Percentiles rank a stretch among this genome's conserved stretches.
phyloP scores from a whole-genome alignment of 2,113 vertebrate species.

The Telmatochromis brichardi region DNA sequence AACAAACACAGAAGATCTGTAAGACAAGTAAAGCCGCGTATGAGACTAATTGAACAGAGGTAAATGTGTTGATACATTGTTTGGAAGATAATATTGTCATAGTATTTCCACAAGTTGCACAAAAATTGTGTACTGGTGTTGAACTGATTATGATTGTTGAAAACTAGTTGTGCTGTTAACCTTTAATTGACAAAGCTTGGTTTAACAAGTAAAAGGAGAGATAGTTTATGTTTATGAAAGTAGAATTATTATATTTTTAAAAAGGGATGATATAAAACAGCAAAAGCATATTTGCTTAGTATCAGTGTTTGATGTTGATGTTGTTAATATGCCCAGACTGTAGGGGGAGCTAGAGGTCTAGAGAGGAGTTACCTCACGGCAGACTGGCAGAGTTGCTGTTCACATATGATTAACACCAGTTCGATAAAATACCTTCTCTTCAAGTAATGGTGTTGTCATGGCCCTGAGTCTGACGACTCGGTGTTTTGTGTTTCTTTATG shows the following conservation, averaged over 20 bases:
- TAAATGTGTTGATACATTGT: not conserved
- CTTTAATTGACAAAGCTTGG: not conserved
- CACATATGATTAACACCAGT: not conserved
- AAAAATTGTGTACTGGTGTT: not conserved
- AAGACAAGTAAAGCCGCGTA: not conserved
- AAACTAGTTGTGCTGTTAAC: not conserved
- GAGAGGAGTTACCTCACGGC: not conserved
- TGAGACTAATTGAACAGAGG: not conserved
- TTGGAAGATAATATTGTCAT: not conserved
- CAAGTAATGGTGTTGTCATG: not conserved
- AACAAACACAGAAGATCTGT: not conserved
- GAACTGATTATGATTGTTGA: not conserved
- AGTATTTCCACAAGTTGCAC: fast-evolving
- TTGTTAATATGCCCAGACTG: not conserved
- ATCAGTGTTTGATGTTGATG: not conserved
- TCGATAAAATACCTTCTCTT: not conserved
- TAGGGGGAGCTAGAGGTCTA: not conserved
- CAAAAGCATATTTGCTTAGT: not conserved
- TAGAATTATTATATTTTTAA: not conserved
- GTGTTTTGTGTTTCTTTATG: not conserved
- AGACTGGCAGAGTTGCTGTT: not conserved
- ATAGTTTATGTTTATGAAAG: not conserved
- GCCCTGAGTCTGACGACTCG: fast-evolving
- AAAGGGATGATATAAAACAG: not conserved
- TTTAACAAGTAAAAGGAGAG: not conserved